phyloP scores from a whole-genome alignment of 2,797 vertebrate species.

The Sebastes reedi region DNA sequence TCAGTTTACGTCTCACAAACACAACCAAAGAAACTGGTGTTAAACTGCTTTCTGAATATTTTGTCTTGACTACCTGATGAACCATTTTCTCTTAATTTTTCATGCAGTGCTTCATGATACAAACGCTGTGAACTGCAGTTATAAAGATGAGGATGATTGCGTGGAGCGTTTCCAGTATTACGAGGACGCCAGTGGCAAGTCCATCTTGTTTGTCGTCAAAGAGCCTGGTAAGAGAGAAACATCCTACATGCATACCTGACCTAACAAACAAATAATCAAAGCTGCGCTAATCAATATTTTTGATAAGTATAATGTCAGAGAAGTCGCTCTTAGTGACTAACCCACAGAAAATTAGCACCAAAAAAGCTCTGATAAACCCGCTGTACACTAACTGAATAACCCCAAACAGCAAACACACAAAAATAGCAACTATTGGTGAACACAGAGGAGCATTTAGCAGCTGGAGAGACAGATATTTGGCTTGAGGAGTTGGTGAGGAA shows the following conservation, averaged over 20 bases:
- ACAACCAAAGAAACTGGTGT: fast-evolving
- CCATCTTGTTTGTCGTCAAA: slow-evolving; percentile 84
- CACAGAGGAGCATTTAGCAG: background rate
- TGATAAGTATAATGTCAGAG: background rate
- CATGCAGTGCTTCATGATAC: slow-evolving; percentile 84
- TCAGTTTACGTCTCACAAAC: background rate
- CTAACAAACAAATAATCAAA: background rate
- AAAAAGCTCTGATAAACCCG: background rate
- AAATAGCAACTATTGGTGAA: background rate
- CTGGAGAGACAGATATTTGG: background rate
- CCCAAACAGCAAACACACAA: background rate
- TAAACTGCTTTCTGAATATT: background rate
- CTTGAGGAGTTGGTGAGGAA: background rate
- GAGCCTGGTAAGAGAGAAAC: slow-evolving; percentile 86
- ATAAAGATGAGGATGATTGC: slow-evolving; percentile 95
- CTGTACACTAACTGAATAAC: too few relatives aligned
- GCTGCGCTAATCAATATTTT: background rate
- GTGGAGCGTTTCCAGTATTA: slow-evolving; percentile 95
- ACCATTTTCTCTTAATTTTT: background rate
- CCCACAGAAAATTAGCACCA: fast-evolving
- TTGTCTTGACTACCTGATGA: background rate
- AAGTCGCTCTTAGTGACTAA: too few relatives aligned
- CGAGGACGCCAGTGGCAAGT: slow-evolving; percentile 88
- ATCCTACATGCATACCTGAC: background rate
- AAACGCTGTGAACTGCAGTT: slow-evolving; percentile 94